Base-by-base conservation (phyloP, 1,140 invertebrate genomes). In the Tetramorium simillimum region DNA sequence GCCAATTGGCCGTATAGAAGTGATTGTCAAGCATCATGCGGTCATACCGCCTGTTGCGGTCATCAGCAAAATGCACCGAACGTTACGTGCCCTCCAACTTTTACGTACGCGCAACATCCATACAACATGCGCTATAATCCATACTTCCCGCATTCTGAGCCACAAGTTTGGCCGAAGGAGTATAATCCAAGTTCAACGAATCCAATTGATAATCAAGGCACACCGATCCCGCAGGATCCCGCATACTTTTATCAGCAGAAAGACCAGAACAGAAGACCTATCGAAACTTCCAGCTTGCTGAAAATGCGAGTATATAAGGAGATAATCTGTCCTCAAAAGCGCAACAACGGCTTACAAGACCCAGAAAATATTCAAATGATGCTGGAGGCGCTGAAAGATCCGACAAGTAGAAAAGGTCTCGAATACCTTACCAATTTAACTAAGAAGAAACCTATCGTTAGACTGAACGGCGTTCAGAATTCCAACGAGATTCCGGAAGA, bases 271-370 rank as follows among this genome's bases (percentile, higher is more conserved):
- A 80, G 10, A 18, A 73, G 14, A 1, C n/a, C 65, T 9, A 56
- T 6, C 6, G 90, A 92, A 49, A 85, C 90, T 3, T 92, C 90
- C 1, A 95, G 93, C 67, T 40, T 94, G 12, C 16, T 94, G 7
- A 92, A 94, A 65, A 76, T 92, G 12, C 91, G 92, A 7, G 10
- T 88, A 3, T 90, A 92, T 60, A 92, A 92, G 21, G 88, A 94
- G 14, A 67, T 90, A 0, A 58, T 92, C 0, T 78, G 84, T 9
- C 86, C 89, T 6, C 91, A 92, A 46, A 92, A 88, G 24, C 86
- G 91, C 16, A 94, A 94, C 63, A 94, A 95, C 77, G 94, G 94
- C 7, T 56, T 95, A 28, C 94, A 95, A 62, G 92, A 94, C 56
- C 84, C 81, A 0, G 70, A 91, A 16, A 85, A 76, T 2, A 53